Conservation (phyloP, 2,888 invertebrate genomes). For the Lutraria lutraria region DNA sequence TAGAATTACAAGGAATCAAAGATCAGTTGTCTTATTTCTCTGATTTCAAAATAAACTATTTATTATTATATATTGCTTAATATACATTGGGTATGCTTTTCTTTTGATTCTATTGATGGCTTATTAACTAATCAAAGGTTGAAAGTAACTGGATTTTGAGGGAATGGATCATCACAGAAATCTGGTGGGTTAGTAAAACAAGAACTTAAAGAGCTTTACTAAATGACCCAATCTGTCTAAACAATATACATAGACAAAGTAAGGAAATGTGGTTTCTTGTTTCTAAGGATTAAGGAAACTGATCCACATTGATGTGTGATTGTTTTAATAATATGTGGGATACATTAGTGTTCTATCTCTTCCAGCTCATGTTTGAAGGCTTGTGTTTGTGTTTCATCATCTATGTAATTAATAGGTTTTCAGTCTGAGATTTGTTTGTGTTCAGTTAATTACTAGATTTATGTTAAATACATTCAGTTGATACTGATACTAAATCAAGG, state of each 20-base stretch:
- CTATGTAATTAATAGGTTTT: neutral
- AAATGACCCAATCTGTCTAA: neutral
- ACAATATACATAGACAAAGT: neutral
- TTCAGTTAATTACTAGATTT: neutral
- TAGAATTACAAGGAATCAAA: neutral
- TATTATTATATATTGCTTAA: too few species aligned
- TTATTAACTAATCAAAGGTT: neutral
- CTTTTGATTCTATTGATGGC: neutral
- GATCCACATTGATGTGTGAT: conserved; percentile 8
- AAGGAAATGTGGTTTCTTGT: neutral
- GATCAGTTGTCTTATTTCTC: neutral
- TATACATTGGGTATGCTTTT: neutral
- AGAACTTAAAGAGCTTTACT: neutral
- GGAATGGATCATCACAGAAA: neutral
- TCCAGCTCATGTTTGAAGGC: neutral
- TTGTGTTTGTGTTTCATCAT: neutral
- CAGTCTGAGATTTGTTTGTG: neutral
- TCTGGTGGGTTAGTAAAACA: neutral
- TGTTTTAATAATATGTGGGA: neutral
- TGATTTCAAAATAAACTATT: too few species aligned
- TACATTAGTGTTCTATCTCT: neutral
- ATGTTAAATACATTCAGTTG: neutral
- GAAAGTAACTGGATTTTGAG: neutral
- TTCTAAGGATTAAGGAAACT: neutral
- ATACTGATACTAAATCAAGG: neutral